A percentile compares a stretch with the other conserved stretches of the same genome.
phyloP scores from a whole-genome alignment of 2,797 vertebrate species.

The Sebastes diaconus region DNA sequence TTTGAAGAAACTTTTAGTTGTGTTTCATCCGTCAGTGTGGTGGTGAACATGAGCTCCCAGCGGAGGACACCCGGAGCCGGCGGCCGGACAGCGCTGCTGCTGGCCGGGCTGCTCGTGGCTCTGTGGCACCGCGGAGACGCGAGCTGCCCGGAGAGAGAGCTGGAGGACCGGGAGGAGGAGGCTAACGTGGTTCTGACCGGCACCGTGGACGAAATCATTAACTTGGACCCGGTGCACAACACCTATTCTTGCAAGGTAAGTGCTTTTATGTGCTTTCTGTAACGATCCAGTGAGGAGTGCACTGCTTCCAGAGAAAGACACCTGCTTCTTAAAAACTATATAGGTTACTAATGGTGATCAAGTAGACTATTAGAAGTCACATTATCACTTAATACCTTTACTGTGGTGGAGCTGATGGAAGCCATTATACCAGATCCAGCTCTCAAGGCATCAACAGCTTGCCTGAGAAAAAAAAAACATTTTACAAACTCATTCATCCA shows the following conservation, averaged over 20 bases:
- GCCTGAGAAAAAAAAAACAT: constrained; percentile 22
- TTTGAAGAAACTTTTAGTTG: constrained; percentile 43
- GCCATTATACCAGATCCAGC: constrained; percentile 2
- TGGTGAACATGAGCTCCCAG: constrained; percentile 77
- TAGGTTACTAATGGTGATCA: background rate
- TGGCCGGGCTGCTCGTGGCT: constrained; percentile 69
- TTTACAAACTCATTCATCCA: constrained; percentile 49
- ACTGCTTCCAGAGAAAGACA: constrained; percentile 22
- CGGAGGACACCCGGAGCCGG: constrained; percentile 62
- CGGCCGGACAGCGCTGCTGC: constrained; percentile 70
- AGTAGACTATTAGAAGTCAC: background rate
- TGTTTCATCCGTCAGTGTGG: constrained; percentile 29
- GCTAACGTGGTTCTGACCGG: constrained; percentile 96
- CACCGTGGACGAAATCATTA: constrained; percentile 97
- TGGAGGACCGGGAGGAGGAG: constrained; percentile 93
- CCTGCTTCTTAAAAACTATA: constrained; percentile 43
- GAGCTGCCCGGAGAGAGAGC: constrained; percentile 89
- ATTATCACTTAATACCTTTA: background rate
- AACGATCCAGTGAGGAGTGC: background rate
- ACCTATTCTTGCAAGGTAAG: constrained; percentile 98
- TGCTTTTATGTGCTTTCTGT: background rate
- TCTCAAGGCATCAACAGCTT: constrained; percentile 23
- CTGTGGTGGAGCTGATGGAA: constrained; percentile 7
- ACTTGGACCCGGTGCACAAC: constrained; percentile 95
- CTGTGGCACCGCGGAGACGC: constrained; percentile 77